Conservation (phyloP, 2,113 vertebrate species). For the Sula dactylatra region DNA sequence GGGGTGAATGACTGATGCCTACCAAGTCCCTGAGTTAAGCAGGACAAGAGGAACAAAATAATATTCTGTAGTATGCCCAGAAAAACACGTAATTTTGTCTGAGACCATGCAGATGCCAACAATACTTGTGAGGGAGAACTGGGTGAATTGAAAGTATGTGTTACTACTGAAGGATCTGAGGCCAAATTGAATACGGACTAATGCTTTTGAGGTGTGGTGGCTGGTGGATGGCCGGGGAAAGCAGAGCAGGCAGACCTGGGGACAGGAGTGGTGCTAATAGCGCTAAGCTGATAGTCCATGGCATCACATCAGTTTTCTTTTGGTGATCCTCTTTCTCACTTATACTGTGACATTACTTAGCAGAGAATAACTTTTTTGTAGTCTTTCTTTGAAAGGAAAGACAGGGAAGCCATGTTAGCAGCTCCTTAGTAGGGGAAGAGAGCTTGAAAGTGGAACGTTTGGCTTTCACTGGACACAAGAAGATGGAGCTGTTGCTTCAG, state of each 20-base stretch:
- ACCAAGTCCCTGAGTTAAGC: not conserved
- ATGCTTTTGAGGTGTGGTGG: not conserved
- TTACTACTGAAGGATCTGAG: not conserved
- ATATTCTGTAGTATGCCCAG: not conserved
- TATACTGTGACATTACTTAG: not conserved
- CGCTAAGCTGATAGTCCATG: not conserved
- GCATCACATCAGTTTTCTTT: rapidly evolving
- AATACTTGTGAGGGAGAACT: not conserved
- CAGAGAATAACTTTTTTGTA: not conserved
- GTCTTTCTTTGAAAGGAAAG: not conserved
- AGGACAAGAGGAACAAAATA: not conserved
- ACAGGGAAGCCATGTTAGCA: not conserved
- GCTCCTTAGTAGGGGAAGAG: not conserved
- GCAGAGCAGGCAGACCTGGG: not conserved
- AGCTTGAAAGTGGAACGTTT: not conserved
- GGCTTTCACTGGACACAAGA: not conserved
- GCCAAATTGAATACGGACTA: not conserved
- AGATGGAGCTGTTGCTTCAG: not conserved
- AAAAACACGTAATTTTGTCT: not conserved
- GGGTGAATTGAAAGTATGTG: not conserved
- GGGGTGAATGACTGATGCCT: not conserved
- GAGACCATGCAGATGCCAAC: not conserved
- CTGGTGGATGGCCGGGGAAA: not conserved
- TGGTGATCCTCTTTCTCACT: not conserved
- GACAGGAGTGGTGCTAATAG: not conserved